A percentile compares a stretch with the other conserved stretches of the same genome.
Evolutionary conservation across 92 coral and sea anemone species (phyloP).

Genomic region (Actinernus sp.): DNA sequence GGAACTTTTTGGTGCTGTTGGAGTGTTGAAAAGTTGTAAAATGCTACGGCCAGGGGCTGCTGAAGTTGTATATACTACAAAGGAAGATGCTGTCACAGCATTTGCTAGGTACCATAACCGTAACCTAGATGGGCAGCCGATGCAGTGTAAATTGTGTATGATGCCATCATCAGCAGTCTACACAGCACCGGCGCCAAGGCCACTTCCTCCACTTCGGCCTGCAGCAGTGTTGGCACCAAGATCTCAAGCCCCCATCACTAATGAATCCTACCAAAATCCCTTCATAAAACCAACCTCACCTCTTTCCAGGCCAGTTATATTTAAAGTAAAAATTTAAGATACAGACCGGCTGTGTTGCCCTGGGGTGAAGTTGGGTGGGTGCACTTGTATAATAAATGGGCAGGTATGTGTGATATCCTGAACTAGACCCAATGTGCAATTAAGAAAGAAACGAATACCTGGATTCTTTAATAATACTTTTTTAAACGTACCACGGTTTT

Average conservation of each 20-base stretch:
- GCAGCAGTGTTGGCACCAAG: constrained; percentile 36
- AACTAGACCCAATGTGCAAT: too few species aligned
- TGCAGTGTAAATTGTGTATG: constrained; percentile 81
- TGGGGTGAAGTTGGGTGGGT: not conserved
- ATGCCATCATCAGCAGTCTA: constrained; percentile 57
- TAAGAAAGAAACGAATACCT: too few species aligned
- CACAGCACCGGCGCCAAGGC: constrained; percentile 51
- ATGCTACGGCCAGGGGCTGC: constrained; percentile 82
- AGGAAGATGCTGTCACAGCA: constrained; percentile 81
- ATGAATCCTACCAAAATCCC: constrained; percentile 8
- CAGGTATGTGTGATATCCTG: too few species aligned
- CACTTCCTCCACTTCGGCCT: constrained; percentile 69
- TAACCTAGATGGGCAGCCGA: constrained; percentile 93
- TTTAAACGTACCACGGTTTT: too few species aligned
- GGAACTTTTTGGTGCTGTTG: constrained; percentile 88
- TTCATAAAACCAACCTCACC: not conserved
- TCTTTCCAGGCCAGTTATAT: constrained; percentile 75
- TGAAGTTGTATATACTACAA: constrained; percentile 75
- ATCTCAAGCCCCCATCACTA: constrained; percentile 14
- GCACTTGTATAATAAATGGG: not conserved
- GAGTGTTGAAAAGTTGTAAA: constrained; percentile 77
- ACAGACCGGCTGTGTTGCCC: too few species aligned
- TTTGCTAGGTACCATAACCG: constrained; percentile 76
- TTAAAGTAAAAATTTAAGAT: constrained; percentile 85
- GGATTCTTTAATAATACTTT: too few species aligned